Evolutionary conservation across 2,888 invertebrate genomes (phyloP).

Genomic region (Temnothorax ravouxi): DNA sequence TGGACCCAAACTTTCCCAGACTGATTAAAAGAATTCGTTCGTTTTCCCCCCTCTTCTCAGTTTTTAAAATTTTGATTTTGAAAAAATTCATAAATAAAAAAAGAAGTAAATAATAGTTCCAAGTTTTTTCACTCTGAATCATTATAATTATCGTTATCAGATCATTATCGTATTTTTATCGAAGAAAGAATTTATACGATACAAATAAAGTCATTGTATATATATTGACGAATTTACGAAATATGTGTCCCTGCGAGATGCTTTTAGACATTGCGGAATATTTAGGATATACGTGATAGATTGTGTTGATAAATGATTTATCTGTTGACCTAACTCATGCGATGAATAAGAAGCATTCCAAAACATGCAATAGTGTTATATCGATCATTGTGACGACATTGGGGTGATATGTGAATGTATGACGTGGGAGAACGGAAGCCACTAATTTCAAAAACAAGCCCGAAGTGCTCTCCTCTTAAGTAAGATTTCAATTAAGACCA

Average conservation of each 20-base stretch:
- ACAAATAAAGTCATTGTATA: background rate
- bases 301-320: background rate
- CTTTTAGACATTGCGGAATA: background rate
- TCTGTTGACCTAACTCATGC: background rate
- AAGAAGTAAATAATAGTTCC: background rate
- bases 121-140: background rate
- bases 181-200: background rate
- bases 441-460: constrained; percentile 77
- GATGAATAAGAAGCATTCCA: constrained; percentile 15
- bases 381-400: constrained; percentile 47
- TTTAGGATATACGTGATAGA: background rate
- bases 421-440: constrained; percentile 75
- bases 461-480: constrained; percentile 69
- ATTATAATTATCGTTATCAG: too few species aligned
- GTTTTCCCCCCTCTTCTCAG: background rate
- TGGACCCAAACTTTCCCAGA: background rate
- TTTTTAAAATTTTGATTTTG: background rate
- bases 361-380: constrained; percentile 34
- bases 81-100: constrained; percentile 6
- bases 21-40: background rate
- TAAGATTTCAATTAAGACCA: constrained; percentile 80
- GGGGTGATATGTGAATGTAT: constrained; percentile 36
- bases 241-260: background rate
- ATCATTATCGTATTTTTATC: background rate
- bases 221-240: background rate